Conservation (phyloP, 1,140 invertebrate species). For the Eumaeus atala region DNA sequence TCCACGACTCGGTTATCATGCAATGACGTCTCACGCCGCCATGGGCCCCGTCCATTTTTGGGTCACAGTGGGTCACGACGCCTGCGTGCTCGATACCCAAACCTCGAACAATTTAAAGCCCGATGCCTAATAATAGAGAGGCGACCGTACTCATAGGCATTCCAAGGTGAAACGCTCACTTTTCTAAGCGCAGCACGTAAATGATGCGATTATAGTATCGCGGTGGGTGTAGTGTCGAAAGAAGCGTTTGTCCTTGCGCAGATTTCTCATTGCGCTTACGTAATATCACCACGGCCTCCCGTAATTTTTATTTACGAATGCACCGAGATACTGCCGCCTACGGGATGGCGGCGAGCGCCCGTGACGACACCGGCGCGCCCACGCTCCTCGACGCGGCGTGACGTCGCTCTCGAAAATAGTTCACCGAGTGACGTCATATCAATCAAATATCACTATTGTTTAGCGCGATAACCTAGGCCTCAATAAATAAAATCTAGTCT, state of each 20-base stretch:
- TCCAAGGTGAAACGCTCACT: constrained; percentile 68
- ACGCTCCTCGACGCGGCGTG: constrained; percentile 37
- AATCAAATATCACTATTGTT: constrained; percentile 40
- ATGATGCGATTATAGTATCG: constrained; percentile 64
- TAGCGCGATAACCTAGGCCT: constrained; percentile 32
- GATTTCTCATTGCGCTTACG: constrained; percentile 63
- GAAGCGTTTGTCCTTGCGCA: constrained; percentile 52
- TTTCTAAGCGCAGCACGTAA: constrained; percentile 66
- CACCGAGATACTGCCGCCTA: constrained; percentile 23
- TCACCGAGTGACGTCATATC: constrained; percentile 46
- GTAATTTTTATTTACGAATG: constrained; percentile 44
- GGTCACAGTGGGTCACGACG: constrained; percentile 69
- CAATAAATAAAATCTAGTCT: constrained; percentile 35
- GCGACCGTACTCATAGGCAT: constrained; percentile 47
- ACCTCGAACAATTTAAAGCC: constrained; percentile 46
- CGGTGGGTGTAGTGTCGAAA: constrained; percentile 57
- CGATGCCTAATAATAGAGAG: constrained; percentile 63
- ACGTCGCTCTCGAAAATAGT: constrained; percentile 42
- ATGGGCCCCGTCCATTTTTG: constrained; percentile 60
- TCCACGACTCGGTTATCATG: constrained; percentile 61
- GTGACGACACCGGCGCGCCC: constrained; percentile 44
- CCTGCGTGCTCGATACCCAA: constrained; percentile 53
- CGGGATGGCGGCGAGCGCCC: constrained; percentile 36
- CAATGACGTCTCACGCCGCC: constrained; percentile 41
- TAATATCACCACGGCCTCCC: constrained; percentile 34